Evolutionary conservation across 30 jellyfish, hydroid and myxozoan genomes (phyloP).

Genomic region (Hydractinia symbiolongicarpus): DNA sequence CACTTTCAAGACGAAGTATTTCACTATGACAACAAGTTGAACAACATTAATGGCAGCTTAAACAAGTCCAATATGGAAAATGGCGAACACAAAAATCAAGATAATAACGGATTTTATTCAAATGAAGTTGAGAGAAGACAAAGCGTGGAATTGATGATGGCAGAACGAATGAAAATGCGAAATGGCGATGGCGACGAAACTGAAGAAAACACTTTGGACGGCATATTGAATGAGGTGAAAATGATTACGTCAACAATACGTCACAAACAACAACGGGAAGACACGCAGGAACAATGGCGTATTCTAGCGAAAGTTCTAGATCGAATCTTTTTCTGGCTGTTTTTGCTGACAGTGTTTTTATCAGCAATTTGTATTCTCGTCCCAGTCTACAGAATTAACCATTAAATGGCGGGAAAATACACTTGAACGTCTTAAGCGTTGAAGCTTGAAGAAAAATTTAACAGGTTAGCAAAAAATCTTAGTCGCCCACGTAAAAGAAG

Average conservation of each 20-base stretch:
- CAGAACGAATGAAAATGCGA: neutral
- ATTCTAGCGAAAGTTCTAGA: conserved; percentile 59
- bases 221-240: conserved; percentile 55
- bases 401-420: neutral
- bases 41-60: neutral
- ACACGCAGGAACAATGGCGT: conserved; percentile 80
- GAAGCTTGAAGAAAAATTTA: no score
- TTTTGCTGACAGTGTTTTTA: conserved; percentile 38
- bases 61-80: neutral
- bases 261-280: conserved; percentile 33
- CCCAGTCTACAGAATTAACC: conserved; percentile 61
- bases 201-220: conserved; percentile 28
- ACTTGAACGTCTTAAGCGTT: neutral
- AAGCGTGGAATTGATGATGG: neutral
- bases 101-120: neutral
- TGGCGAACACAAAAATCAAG: neutral
- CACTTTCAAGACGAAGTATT: neutral
- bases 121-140: neutral
- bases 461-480: no score
- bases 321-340: conserved; percentile 79
- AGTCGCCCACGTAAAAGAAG: no score
- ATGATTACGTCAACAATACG: conserved; percentile 24
- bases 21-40: neutral
- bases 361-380: conserved; percentile 53
- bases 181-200: neutral